Percentiles rank a stretch among this genome's conserved stretches.
These are phyloP conservation scores for Trematocara variabile DNA, from an alignment of 2,113 vertebrate species.

Conservation along the genomic window DNA sequence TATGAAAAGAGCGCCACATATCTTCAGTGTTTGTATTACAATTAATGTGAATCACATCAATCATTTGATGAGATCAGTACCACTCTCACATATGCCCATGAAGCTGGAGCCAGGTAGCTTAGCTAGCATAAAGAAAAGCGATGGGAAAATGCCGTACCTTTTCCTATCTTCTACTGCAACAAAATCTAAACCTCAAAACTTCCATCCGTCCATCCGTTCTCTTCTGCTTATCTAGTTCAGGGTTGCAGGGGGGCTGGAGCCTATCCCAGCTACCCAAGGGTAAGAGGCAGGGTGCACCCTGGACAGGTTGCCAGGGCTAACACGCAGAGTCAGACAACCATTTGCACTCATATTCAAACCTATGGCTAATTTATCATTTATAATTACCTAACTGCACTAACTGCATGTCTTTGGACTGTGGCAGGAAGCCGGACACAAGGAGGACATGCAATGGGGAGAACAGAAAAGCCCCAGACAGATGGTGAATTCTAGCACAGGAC, in stretches of 20 bases:
- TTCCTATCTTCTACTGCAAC: neutral
- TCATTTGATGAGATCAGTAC: rapidly evolving
- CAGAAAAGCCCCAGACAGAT: neutral
- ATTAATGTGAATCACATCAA: neutral
- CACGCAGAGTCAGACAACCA: neutral
- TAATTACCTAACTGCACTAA: neutral
- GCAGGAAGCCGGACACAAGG: neutral
- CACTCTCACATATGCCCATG: neutral
- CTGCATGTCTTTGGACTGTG: neutral
- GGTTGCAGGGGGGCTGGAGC: neutral
- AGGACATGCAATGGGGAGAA: neutral
- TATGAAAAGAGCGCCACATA: neutral
- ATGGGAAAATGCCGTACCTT: neutral
- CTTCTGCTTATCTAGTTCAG: neutral
- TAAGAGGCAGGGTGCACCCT: neutral
- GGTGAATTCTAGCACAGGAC: neutral
- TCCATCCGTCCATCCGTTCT: rapidly evolving
- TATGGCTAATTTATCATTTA: neutral
- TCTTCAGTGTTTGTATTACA: neutral
- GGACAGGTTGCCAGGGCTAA: neutral
- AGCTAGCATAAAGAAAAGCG: neutral
- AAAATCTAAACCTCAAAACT: neutral
- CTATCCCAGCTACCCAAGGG: neutral
- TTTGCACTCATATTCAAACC: neutral
- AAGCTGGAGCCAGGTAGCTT: neutral